Conservation (phyloP, 2,113 vertebrate species). For the Oplegnathus fasciatus region DNA sequence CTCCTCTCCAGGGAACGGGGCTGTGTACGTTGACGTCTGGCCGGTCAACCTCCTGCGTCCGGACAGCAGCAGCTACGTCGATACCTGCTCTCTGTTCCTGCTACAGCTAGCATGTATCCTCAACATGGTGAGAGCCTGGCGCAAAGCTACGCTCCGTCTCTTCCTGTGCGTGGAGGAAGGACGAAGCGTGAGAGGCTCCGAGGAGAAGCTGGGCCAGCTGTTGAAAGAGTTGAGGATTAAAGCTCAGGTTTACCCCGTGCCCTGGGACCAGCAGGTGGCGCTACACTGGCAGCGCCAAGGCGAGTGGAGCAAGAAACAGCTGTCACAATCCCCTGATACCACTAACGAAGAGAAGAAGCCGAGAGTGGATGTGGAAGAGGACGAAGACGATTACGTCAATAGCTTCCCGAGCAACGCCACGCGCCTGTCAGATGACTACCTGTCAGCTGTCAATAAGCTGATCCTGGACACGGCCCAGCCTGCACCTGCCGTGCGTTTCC, state of each 20-base stretch:
- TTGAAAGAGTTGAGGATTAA: constrained; percentile 91
- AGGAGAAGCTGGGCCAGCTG: constrained; percentile 90
- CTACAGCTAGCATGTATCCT: constrained; percentile 94
- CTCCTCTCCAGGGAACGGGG: constrained; percentile 50
- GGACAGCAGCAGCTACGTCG: constrained; percentile 90
- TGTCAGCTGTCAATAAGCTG: constrained; percentile 89
- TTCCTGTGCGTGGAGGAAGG: constrained; percentile 92
- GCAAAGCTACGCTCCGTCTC: constrained; percentile 87
- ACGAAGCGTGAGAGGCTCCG: constrained; percentile 84
- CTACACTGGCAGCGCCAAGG: constrained; percentile 90
- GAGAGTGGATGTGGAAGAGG: background rate
- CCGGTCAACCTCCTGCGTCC: constrained; percentile 91
- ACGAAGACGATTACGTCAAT: constrained; percentile 79
- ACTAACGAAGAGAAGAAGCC: constrained; percentile 11
- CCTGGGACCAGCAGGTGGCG: constrained; percentile 90
- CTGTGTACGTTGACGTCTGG: constrained; percentile 90
- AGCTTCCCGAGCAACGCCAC: constrained; percentile 88
- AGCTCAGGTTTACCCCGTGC: constrained; percentile 87
- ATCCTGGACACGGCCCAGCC: constrained; percentile 85
- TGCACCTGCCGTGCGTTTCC: constrained; percentile 87
- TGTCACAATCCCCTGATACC: background rate
- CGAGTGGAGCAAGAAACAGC: constrained; percentile 25
- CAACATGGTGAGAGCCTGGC: constrained; percentile 91
- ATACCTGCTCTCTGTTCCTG: constrained; percentile 93
- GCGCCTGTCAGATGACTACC: constrained; percentile 88